These are phyloP conservation scores for Artemia franciscana DNA, from an alignment of 1,140 invertebrate species.

Conservation along the genomic window DNA sequence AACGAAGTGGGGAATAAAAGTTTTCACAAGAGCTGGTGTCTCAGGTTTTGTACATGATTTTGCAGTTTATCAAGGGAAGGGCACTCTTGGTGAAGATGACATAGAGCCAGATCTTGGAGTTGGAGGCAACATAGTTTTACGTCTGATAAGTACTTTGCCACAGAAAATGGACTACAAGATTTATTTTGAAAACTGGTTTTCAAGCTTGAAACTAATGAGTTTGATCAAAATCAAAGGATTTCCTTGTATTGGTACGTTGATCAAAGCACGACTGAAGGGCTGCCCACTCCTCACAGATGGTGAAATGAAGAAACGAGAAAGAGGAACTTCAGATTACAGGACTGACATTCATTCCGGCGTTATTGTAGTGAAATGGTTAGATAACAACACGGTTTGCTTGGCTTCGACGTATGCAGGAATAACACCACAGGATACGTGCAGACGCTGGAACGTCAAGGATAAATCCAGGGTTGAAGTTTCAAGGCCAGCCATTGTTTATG, in stretches of 20 bases:
- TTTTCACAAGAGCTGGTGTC: conserved; percentile 10
- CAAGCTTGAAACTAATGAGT: conserved; percentile 12
- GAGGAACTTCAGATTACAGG: conserved; percentile 8
- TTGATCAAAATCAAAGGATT: conserved; percentile 8
- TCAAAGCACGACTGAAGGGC: conserved; percentile 9
- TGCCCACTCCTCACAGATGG: conserved; percentile 11
- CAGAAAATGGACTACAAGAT: conserved; percentile 11
- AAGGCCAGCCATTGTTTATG: conserved; percentile 16
- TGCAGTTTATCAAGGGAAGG: not conserved
- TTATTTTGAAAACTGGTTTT: conserved; percentile 16
- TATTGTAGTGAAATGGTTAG: not conserved
- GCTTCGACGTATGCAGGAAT: not conserved
- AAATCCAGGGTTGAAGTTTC: conserved; percentile 11
- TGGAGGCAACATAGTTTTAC: conserved; percentile 8
- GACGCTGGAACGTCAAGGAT: conserved; percentile 10
- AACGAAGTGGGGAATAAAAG: conserved; percentile 13
- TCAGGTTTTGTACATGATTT: conserved; percentile 7
- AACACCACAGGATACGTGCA: not conserved
- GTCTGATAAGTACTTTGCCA: conserved; percentile 2
- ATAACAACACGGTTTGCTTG: not conserved
- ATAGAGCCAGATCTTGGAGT: conserved; percentile 8
- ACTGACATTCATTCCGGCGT: not conserved
- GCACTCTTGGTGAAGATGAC: conserved; percentile 10
- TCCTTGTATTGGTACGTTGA: conserved; percentile 15
- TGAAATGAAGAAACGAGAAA: conserved; percentile 12